Evolutionary conservation across 2,888 invertebrate genomes (phyloP), one percentile per base, ranked within the genome.

Genomic region (Frankliniella intonsa): DNA sequence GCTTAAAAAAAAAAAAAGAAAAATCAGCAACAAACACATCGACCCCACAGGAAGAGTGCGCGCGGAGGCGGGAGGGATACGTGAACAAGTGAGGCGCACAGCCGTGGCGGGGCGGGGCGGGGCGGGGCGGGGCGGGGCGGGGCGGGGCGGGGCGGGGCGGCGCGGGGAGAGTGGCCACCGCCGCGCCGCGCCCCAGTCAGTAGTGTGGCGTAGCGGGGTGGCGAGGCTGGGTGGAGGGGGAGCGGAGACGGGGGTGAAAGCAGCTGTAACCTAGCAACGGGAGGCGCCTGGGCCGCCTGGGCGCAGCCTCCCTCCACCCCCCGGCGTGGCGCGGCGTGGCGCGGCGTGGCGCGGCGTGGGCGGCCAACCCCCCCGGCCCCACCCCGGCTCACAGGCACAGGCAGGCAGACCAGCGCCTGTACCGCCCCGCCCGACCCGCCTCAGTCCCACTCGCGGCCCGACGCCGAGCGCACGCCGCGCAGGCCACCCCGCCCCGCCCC

Each of bases 251-350:
- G 2, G 22, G 22, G 9, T 19, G 69, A 55, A 55, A n/a, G 69
- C 69, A 76, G 69, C 69, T 76, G 69, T 76, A 76, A 12, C 69
- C 69, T 76, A 76, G 69, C 69, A 76, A 76, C 69, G 55, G 55
- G 55, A 19, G 17, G 55, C 55, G 14, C 55, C 38, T 38, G 38
- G 38, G 38, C 38, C 19, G 17, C 11, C 55, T 14, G 55, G 55
- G 38, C 38, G 69, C 69, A 9, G 22, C 25, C 69, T 22, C 0
- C 22, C 69, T 25, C 12, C 69, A 10, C 69, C 25, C 25, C 69
- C 69, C 69, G 22, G 69, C 25, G 69, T 5, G 38, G 3, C 38
- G 38, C 38, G 38, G 38, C 38, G 38, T 38, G 38, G 38, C 25
- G 69, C 38, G 38, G 3, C 38, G 38, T 5, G 38, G 38, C 38